A percentile compares a stretch with the other conserved stretches of the same genome.
Evolutionary conservation across 2,797 vertebrate species (phyloP).

Genomic region (Eulemur mongoz): DNA sequence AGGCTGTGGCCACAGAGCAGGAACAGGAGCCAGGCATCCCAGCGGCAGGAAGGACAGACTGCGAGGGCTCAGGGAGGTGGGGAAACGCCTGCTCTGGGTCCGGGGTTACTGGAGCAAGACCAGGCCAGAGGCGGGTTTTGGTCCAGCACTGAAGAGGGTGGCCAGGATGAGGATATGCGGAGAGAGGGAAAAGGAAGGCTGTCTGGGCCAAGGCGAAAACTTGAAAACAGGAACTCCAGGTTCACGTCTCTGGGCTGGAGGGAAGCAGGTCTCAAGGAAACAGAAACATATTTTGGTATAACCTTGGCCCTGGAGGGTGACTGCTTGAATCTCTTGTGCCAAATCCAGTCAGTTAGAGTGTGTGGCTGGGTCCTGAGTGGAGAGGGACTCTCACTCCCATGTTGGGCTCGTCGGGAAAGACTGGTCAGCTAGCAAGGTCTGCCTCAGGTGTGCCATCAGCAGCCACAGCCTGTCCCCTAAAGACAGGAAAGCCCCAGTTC

Average conservation of each 20-base stretch:
- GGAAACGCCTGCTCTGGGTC: not conserved
- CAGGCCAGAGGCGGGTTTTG: not conserved
- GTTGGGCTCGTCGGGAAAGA: not conserved
- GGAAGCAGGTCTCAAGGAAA: not conserved
- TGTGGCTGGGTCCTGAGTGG: not conserved
- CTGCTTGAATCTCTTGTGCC: not conserved
- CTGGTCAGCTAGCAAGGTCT: not conserved
- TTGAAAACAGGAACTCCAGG: not conserved
- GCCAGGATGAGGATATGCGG: not conserved
- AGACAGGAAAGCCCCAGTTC: not conserved
- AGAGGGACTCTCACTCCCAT: not conserved
- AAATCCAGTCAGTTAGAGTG: not conserved
- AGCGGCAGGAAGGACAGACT: not conserved
- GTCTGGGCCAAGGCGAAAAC: not conserved
- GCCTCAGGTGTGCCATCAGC: not conserved
- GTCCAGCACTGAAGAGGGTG: not conserved
- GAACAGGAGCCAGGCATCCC: not conserved
- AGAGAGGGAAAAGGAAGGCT: not conserved
- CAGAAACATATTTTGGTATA: not conserved
- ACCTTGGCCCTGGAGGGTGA: not conserved
- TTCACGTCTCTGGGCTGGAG: not conserved
- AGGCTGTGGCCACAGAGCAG: not conserved
- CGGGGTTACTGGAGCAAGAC: not conserved
- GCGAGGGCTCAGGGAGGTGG: no score
- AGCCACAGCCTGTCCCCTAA: not conserved